Conservation (phyloP, 2,888 invertebrate species). For the Melanargia galathea region DNA sequence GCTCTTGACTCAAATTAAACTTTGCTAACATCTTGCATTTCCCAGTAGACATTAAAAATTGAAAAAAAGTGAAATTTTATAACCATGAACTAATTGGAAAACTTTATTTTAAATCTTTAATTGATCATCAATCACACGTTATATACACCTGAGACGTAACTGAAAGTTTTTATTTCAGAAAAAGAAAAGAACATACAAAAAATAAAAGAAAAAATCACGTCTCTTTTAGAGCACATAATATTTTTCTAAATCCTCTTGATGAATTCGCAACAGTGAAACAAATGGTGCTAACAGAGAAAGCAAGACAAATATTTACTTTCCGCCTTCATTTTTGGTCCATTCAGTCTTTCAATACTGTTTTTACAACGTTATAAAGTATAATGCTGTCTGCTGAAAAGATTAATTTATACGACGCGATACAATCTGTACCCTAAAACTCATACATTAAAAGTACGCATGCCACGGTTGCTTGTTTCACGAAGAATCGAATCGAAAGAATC, state of each 20-base stretch:
- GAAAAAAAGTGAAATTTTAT: no score
- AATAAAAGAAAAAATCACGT: not conserved
- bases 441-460: no score
- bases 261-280: conserved; percentile 13
- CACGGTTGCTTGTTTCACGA: no score
- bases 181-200: not conserved
- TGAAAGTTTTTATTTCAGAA: not conserved
- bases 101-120: no score
- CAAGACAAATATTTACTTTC: conserved; percentile 27
- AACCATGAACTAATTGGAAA: no score
- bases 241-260: not conserved
- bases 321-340: conserved; percentile 32
- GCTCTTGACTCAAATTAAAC: conserved; percentile 5
- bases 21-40: not conserved
- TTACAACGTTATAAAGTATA: conserved; percentile 39
- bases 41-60: not conserved
- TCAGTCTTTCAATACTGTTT: conserved; percentile 33
- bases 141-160: not conserved
- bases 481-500: no score
- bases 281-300: conserved; percentile 22
- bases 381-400: conserved; percentile 35
- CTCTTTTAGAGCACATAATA: not conserved
- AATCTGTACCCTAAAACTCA: conserved; percentile 29
- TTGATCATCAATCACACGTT: no score
- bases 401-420: conserved; percentile 42